A percentile compares a stretch with the other conserved stretches of the same genome.
These are phyloP conservation scores for Gopherus flavomarginatus DNA, from an alignment of 2,113 vertebrate genomes.

Conservation along the genomic window DNA sequence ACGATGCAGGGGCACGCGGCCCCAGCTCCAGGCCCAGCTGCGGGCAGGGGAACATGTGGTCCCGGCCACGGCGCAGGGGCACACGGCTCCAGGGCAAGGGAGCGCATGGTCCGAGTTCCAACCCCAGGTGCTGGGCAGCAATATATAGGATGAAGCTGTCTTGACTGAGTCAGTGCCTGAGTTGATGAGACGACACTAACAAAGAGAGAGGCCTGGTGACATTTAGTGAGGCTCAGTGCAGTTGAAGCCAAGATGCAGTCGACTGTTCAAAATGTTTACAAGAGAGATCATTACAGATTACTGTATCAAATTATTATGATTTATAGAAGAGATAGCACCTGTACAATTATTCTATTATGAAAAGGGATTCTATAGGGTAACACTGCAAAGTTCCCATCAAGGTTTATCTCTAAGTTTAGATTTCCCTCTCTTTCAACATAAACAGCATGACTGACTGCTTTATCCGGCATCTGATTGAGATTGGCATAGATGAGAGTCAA, in stretches of 20 bases:
- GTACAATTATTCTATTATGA: neutral
- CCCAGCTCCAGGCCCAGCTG: too few species aligned
- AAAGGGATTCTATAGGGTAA: too few species aligned
- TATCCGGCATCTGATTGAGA: neutral
- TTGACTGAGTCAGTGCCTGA: neutral
- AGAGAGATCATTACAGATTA: neutral
- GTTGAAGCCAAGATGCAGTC: neutral
- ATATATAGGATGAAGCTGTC: neutral
- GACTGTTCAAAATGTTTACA: neutral
- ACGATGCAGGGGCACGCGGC: too few species aligned
- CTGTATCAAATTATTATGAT: rapidly evolving
- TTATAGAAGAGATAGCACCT: neutral
- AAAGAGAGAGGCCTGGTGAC: neutral
- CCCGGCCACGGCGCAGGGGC: too few species aligned
- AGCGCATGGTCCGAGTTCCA: too few species aligned
- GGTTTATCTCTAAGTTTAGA: neutral
- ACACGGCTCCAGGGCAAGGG: too few species aligned
- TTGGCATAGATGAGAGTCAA: neutral
- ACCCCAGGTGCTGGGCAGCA: neutral
- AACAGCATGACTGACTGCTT: rapidly evolving
- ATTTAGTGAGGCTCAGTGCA: neutral
- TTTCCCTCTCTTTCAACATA: neutral
- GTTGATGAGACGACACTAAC: neutral
- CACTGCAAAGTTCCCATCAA: neutral
- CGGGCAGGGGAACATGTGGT: too few species aligned